phyloP scores from a whole-genome alignment of 1,140 invertebrate genomes.

The Hylaeus volcanicus region DNA sequence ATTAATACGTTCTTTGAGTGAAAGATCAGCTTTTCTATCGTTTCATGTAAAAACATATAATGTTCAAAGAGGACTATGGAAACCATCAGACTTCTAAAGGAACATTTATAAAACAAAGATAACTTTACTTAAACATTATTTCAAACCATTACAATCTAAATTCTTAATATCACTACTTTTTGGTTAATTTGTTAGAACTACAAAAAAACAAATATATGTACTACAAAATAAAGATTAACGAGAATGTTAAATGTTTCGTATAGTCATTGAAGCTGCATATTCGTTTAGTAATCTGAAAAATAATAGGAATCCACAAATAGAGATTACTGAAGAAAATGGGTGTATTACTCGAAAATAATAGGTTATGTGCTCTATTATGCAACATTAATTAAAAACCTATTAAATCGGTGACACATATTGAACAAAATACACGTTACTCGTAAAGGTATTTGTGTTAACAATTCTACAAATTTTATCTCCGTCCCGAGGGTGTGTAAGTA shows the following conservation, averaged over 20 bases:
- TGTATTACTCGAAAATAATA: not conserved
- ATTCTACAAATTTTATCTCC: not conserved
- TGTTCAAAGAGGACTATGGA: not conserved
- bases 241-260: too few species aligned
- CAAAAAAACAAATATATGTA: too few species aligned
- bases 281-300: too few species aligned
- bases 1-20: too few species aligned
- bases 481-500: not conserved
- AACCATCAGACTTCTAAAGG: not conserved
- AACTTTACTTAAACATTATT: not conserved
- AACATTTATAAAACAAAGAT: not conserved
- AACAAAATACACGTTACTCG: not conserved
- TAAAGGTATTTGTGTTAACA: not conserved
- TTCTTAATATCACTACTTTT: too few species aligned
- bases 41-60: not conserved
- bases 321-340: too few species aligned
- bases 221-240: too few species aligned
- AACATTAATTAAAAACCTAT: not conserved
- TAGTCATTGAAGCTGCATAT: too few species aligned
- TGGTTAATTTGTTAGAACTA: too few species aligned
- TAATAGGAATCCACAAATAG: too few species aligned
- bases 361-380: slow-evolving; percentile 14
- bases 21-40: too few species aligned
- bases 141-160: too few species aligned
- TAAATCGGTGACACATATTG: not conserved